A percentile compares a stretch with the other conserved stretches of the same genome.
Evolutionary conservation across 2,797 vertebrate genomes (phyloP).

Genomic region (Cuniculus paca): DNA sequence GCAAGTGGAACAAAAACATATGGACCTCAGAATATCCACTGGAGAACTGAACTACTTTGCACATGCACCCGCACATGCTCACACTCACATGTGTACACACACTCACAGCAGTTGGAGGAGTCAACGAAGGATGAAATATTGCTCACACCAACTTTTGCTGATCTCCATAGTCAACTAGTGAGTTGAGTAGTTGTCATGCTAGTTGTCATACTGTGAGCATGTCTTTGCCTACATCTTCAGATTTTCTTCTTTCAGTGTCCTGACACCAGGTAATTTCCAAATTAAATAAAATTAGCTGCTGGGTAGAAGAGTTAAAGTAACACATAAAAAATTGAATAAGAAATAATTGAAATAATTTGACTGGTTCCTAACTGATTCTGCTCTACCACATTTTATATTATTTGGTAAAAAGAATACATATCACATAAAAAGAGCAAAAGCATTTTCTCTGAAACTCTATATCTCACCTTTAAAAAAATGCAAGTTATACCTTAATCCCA

Average conservation of each 20-base stretch:
- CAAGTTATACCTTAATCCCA: not conserved
- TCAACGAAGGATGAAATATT: not conserved
- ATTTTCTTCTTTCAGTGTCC: not conserved
- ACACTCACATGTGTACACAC: not conserved
- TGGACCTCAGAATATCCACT: too few species aligned
- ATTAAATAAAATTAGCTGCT: not conserved
- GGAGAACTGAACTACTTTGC: not conserved
- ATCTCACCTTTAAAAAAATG: not conserved
- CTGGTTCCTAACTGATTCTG: not conserved
- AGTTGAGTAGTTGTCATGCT: not conserved
- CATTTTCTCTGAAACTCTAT: not conserved
- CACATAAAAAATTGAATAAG: not conserved
- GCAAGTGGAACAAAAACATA: not conserved
- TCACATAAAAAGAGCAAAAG: not conserved
- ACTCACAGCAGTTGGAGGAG: not conserved
- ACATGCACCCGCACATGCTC: not conserved
- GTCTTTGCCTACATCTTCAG: too few species aligned
- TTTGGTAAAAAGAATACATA: not conserved
- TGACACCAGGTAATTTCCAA: not conserved
- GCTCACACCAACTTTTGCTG: not conserved
- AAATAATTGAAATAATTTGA: not conserved
- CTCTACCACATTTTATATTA: not conserved
- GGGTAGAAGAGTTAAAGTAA: not conserved
- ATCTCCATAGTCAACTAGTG: not conserved
- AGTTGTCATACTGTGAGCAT: rapidly evolving